Evolutionary conservation across 2,888 invertebrate genomes (phyloP).

Genomic region (Eucera pruinosa): DNA sequence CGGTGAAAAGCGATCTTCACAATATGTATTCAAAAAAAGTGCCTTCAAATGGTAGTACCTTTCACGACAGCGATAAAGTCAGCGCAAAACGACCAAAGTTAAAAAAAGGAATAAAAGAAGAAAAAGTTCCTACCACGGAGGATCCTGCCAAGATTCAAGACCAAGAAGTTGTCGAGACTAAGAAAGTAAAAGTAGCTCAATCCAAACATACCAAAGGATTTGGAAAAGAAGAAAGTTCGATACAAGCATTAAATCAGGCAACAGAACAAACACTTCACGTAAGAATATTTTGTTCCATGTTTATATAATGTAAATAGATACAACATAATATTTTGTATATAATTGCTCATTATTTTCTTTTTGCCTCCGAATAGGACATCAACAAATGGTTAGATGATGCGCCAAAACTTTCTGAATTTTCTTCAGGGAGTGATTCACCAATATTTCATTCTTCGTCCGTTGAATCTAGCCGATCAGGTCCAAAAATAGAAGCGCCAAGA

Average conservation of each 20-base stretch:
- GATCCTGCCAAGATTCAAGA: constrained; percentile 66
- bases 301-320: constrained; percentile 16
- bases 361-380: constrained; percentile 88
- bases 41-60: constrained; percentile 83
- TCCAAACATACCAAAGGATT: constrained; percentile 78
- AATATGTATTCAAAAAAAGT: constrained; percentile 82
- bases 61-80: constrained; percentile 78
- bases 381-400: constrained; percentile 95
- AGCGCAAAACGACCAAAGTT: constrained; percentile 77
- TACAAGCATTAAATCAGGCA: constrained; percentile 89
- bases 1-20: constrained; percentile 72
- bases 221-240: constrained; percentile 83
- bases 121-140: constrained; percentile 69
- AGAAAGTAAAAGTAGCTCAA: constrained; percentile 76
- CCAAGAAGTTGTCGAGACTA: constrained; percentile 72
- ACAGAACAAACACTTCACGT: constrained; percentile 88
- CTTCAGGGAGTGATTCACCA: constrained; percentile 92
- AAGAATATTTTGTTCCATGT: constrained; percentile 61
- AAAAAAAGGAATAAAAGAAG: constrained; percentile 77
- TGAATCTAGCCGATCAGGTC: constrained; percentile 87
- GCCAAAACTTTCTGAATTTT: constrained; percentile 90
- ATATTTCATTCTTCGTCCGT: constrained; percentile 75
- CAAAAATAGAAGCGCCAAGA: constrained; percentile 88
- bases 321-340: constrained; percentile 12
- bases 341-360: constrained; percentile 35